These are phyloP conservation scores for Oscheius sp. DNA, from an alignment of 1,140 invertebrate genomes.

Conservation along the genomic window DNA sequence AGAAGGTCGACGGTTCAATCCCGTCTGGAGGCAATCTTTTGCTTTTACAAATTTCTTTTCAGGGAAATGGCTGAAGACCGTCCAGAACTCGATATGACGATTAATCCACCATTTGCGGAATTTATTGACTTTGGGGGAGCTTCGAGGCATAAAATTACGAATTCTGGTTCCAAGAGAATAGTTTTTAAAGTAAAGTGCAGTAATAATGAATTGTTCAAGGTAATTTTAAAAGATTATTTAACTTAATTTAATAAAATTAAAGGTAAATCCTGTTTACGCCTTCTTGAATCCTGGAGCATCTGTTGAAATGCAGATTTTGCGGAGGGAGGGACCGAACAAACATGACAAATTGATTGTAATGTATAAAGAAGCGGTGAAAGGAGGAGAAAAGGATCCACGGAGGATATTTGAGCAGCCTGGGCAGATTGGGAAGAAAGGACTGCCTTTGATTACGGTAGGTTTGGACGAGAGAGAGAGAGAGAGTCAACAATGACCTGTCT, in stretches of 20 bases:
- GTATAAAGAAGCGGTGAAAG: slow-evolving; percentile 16
- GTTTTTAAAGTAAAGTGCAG: slow-evolving; percentile 35
- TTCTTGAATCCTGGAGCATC: slow-evolving; percentile 13
- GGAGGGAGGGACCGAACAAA: not conserved
- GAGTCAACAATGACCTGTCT: not conserved
- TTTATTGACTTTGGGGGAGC: slow-evolving; percentile 38
- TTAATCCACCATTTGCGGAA: slow-evolving; percentile 29
- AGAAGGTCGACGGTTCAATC: too few species aligned
- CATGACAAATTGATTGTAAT: slow-evolving; percentile 16
- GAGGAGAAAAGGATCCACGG: slow-evolving; percentile 12
- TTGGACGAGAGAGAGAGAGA: not conserved
- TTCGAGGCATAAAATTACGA: slow-evolving; percentile 28
- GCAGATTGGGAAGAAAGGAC: slow-evolving; percentile 1
- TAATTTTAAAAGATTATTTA: not conserved
- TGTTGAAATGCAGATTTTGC: slow-evolving; percentile 5
- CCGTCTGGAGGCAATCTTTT: too few species aligned
- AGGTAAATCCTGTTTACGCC: slow-evolving; percentile 16
- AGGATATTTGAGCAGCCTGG: slow-evolving; percentile 11
- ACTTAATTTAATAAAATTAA: not conserved
- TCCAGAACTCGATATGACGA: slow-evolving; percentile 1
- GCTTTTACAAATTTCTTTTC: too few species aligned
- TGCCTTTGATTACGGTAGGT: slow-evolving; percentile 23
- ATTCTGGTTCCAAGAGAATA: slow-evolving; percentile 14
- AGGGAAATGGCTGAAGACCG: not conserved
- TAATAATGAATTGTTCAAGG: slow-evolving; percentile 31